Evolutionary conservation across 2,113 vertebrate species (phyloP), one percentile per base, ranked within the genome.

Genomic region (Microtus richardsoni): DNA sequence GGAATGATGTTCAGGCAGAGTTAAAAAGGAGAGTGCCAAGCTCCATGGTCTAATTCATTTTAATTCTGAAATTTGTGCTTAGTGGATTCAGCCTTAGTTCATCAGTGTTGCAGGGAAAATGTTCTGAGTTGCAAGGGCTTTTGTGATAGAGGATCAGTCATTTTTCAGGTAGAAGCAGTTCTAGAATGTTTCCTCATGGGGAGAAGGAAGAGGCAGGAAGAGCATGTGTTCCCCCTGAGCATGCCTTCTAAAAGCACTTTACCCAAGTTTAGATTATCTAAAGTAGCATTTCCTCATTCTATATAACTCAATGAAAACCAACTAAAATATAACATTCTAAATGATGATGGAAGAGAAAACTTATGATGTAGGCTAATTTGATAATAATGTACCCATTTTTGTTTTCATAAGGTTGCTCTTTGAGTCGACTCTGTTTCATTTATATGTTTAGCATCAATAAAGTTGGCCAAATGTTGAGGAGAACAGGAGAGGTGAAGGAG

Each of bases 361-460:
- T 39, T 89, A 54, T 17, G 78, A 64, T 77, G 92, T 77, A 89
- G 80, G 41, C 44, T 49, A 79, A 94, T 84, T 91, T 95, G 74
- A 97, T 8, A 97, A 93, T 54, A 74, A 16, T 74, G 62, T 70
- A 68, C 5, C 26, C 47, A 70, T 54, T 88, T 91, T 96, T 96
- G 84, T 47, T 52, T 89, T 64, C 39, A 70, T 49, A 85, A 89
- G 58, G 58, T 64, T 95, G 54, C 86, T 95, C 86, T 52, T 74
- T 87, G 88, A 96, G 84, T 83, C 2, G 9, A 88, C 21, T 87
- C 41, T 79, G 47, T 78, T 13, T 60, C 49, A 79, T 93, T 41
- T 68, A 94, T 10, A 83, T 73, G n/a, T 82, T 94, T 88, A 82
- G 68, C 89, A 91, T 94, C 49, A 93, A 33, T 86, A 88, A 93